A percentile compares a stretch with the other conserved stretches of the same genome.
Evolutionary conservation across 2,113 vertebrate genomes (phyloP).

Genomic region (Grammomys surdaster): DNA sequence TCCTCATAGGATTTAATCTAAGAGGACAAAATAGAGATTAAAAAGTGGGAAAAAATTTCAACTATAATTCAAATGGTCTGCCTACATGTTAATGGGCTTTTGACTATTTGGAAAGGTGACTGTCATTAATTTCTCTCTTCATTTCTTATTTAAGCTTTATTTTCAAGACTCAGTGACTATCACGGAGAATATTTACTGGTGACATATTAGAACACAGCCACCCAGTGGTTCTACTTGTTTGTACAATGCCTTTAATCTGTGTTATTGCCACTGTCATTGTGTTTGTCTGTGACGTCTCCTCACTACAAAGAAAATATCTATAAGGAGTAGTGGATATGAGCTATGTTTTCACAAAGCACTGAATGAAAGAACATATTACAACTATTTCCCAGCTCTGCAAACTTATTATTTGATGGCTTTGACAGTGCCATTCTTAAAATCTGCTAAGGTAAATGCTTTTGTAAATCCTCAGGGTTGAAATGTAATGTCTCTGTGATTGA

Average conservation of each 20-base stretch:
- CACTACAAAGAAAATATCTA: conserved; percentile 1
- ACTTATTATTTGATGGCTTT: conserved; percentile 42
- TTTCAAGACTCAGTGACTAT: not conserved
- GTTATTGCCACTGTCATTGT: not conserved
- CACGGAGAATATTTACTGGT: not conserved
- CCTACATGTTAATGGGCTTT: not conserved
- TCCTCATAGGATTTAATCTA: not conserved
- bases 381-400: not conserved
- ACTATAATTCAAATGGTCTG: conserved; percentile 38
- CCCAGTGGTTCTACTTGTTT: not conserved
- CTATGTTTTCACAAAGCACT: conserved; percentile 24
- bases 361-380: conserved; percentile 43
- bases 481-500: conserved; percentile 54
- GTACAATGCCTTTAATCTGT: not conserved
- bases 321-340: not conserved
- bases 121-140: conserved; percentile 29
- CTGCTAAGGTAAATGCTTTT: conserved; percentile 14
- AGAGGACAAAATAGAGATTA: conserved; percentile 36
- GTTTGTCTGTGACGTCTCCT: not conserved
- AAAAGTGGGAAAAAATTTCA: not conserved
- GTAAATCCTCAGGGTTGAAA: conserved; percentile 24
- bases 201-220: not conserved
- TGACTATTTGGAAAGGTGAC: not conserved
- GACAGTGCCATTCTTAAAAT: not conserved
- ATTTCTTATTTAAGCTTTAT: conserved; percentile 53